Evolutionary conservation across 92 coral and sea anemone species (phyloP), one percentile per base, ranked within the genome.

Genomic region (Muricea muricata): DNA sequence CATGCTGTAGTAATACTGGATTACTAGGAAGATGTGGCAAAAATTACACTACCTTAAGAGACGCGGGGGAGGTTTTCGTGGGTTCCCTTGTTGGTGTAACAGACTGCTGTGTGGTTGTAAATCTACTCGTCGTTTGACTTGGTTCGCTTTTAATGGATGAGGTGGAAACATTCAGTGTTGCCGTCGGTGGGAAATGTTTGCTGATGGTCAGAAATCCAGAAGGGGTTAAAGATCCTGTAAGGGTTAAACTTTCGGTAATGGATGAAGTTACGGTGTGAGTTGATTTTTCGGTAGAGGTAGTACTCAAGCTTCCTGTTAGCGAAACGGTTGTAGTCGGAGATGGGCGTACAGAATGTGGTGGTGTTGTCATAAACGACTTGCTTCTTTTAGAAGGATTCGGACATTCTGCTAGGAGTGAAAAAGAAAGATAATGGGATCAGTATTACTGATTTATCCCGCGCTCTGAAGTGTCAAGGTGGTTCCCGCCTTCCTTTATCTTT

Each of bases 331-430:
- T 13, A 9, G 37, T 63, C 20, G 70, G 70, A 63, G 70, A 63
- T 17, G 37, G 34, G 3, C 23, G 21, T 17, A 15, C 18, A 26
- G 15, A 60, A 21, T 60, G n/a, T 2, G 58, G 3, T 13, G 58
- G 2, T 7, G 34, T 60, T 60, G 33, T 24, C 25, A 17, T 9
- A n/a, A 29, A 29, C 25, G 34, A 23, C 35, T 25, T 15, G 25
- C 15, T 23, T 21, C 4, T 60, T 30, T 17, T 28, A 63, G 70
- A 8, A 0, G 1, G 34, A 13, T 63, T 63, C 30, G 70, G 70
- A 63, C 70, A 63, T 63, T 25, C 5, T 63, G 15, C 70, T 63
- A 35, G 30, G 30, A 63, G 35, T 28, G n/a, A 63, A 96, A 57
- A 96, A 73, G 68, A 93, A 95, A 61, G 93, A 95, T 1, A n/a